Evolutionary conservation across 2,113 vertebrate genomes (phyloP), one percentile per base, ranked within the genome.

Genomic region (Campylomormyrus tamandua): DNA sequence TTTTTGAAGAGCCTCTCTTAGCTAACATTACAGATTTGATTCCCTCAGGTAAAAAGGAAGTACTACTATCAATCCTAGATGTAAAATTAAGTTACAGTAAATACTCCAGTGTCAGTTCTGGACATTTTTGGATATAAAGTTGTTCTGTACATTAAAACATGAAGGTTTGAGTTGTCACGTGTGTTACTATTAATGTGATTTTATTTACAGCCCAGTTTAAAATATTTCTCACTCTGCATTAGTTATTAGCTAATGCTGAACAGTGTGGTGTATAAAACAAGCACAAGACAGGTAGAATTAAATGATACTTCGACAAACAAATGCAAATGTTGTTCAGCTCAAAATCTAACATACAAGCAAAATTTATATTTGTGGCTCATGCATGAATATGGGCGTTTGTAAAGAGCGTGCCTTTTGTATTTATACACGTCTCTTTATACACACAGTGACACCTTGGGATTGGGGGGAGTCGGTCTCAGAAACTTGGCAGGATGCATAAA

Each of bases 401-500:
- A 39, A 52, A 17, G 49, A 53, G 5, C 0, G 56, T 56, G 42
- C 50, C 24, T 53, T 56, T 35, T 9, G 6, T 10, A 49, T 53
- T 88, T 46, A 45, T 88, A 27, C 35, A 21, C 5, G 15, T 42
- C 6, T 35, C 52, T 90, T 92, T 93, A 92, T 90, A 89, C 39
- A 8, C 56, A 9, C 0, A 2, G 56, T n/a, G 56, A 88, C 90
- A 92, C 66, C 27, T 45, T 88, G 93, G 93, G 92, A 90, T 90
- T 24, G 87, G 89, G 89, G 87, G 90, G 91, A 91, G 93, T 93
- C 89, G 88, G 90, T 91, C 93, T 94, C 92, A 93, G 92, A 94
- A 92, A 91, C 91, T 90, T 88, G 91, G 90, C 83, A 90, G 90
- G 90, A 93, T 91, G 93, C 93, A 92, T 91, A 93, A 93, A 91